Percentiles rank a stretch among this genome's conserved stretches.
phyloP scores from a whole-genome alignment of 2,888 invertebrate species.

The Hecatera dysodea region DNA sequence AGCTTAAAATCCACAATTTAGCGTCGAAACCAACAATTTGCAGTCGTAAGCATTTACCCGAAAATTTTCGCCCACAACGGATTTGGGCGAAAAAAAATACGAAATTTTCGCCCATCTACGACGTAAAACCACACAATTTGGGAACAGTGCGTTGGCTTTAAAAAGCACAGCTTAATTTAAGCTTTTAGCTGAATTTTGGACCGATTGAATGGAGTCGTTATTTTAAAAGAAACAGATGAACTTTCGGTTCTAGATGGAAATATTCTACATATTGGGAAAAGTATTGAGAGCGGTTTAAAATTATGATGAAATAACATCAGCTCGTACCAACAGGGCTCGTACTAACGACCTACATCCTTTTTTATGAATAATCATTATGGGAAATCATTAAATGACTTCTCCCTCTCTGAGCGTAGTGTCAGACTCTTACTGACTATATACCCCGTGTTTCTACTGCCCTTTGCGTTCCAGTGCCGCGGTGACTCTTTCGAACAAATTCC shows the following conservation, averaged over 20 bases:
- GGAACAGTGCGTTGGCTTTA: conserved; percentile 13
- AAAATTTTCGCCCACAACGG: conserved; percentile 30
- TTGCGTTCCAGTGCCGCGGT: no score
- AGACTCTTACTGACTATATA: no score
- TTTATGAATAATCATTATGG: no score
- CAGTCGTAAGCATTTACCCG: conserved; percentile 41
- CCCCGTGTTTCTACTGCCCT: no score
- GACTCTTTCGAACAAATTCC: no score
- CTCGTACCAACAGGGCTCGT: no score
- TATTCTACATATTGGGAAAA: no score
- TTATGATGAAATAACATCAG: no score
- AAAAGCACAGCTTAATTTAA: conserved; percentile 49
- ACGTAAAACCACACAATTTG: conserved; percentile 40
- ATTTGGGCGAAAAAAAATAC: conserved; percentile 28
- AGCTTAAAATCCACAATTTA: conserved; percentile 19
- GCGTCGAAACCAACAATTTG: conserved; percentile 39
- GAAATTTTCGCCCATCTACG: conserved; percentile 10
- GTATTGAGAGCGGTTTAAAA: no score
- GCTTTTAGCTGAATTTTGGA: conserved; percentile 26
- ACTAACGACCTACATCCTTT: no score
- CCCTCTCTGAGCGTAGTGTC: no score
- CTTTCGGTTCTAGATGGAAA: background rate
- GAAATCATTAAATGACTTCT: no score
- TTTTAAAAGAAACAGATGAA: background rate
- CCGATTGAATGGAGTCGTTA: conserved; percentile 36